Evolutionary conservation across 2,888 invertebrate species (phyloP).

Genomic region (Ochlodes sylvanus): DNA sequence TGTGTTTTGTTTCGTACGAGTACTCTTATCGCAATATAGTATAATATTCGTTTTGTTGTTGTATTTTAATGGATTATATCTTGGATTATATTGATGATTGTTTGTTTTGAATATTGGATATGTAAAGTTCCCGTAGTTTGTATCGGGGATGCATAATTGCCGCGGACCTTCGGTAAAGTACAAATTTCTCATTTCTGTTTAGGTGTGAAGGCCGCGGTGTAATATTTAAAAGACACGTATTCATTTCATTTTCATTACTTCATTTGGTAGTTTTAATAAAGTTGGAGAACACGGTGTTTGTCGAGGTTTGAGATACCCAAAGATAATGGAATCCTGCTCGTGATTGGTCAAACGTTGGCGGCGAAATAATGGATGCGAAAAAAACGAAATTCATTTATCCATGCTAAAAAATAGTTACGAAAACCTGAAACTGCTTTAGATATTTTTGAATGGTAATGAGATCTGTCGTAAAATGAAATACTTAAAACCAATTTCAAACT

Average conservation of each 20-base stretch:
- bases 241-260: constrained; percentile 56
- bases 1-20: constrained; percentile 63
- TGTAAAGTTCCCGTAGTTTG: constrained; percentile 51
- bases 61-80: constrained; percentile 82
- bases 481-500: no score
- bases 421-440: no score
- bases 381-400: no score
- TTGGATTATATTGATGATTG: constrained; percentile 67
- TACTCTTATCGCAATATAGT: constrained; percentile 62
- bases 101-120: constrained; percentile 63
- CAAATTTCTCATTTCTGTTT: constrained; percentile 77
- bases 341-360: constrained; percentile 29
- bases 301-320: constrained; percentile 44
- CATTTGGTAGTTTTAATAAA: constrained; percentile 49
- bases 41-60: constrained; percentile 82
- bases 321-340: no score
- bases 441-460: no score
- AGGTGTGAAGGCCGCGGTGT: constrained; percentile 67
- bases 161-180: constrained; percentile 73
- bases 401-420: no score
- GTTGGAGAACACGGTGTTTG: constrained; percentile 41
- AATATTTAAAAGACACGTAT: constrained; percentile 62
- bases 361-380: neutral
- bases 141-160: constrained; percentile 47
- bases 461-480: no score